Conservation (phyloP, 2,113 vertebrate genomes). For the Euleptes europaea region DNA sequence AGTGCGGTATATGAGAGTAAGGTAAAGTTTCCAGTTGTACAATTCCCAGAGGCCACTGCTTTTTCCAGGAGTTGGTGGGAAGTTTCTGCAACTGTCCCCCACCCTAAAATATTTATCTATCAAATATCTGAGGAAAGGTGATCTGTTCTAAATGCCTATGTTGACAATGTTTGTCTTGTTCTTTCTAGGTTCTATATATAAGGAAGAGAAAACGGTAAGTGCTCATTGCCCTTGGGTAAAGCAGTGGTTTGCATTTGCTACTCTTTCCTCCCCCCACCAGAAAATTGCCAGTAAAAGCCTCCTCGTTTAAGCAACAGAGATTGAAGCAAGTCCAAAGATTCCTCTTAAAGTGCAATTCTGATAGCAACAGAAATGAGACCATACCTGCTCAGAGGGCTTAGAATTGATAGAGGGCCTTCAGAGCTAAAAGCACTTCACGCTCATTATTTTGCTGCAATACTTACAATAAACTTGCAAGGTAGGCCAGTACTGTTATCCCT, state of each 20-base stretch:
- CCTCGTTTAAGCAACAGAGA: background rate
- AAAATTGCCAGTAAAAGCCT: background rate
- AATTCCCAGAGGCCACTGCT: background rate
- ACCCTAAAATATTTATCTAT: background rate
- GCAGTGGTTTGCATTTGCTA: constrained; percentile 8
- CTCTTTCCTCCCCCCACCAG: background rate
- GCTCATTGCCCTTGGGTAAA: constrained; percentile 1
- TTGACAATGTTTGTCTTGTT: constrained; percentile 50
- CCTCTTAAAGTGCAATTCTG: constrained; percentile 8
- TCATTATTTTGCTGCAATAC: too few relatives aligned
- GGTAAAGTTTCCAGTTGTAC: too few relatives aligned
- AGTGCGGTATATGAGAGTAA: background rate
- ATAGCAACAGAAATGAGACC: background rate
- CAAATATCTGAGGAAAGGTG: background rate
- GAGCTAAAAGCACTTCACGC: too few relatives aligned
- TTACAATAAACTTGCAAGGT: too few relatives aligned
- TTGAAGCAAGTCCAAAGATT: background rate
- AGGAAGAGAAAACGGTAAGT: constrained; percentile 94
- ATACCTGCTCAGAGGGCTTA: background rate
- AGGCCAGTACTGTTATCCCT: too few relatives aligned
- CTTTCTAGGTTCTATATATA: constrained; percentile 90
- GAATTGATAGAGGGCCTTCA: too few relatives aligned
- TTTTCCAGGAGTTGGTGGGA: background rate
- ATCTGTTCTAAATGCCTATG: background rate
- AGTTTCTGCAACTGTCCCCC: background rate